Evolutionary conservation across 2,797 vertebrate genomes (phyloP).

Genomic region (Epinephelus awoara): DNA sequence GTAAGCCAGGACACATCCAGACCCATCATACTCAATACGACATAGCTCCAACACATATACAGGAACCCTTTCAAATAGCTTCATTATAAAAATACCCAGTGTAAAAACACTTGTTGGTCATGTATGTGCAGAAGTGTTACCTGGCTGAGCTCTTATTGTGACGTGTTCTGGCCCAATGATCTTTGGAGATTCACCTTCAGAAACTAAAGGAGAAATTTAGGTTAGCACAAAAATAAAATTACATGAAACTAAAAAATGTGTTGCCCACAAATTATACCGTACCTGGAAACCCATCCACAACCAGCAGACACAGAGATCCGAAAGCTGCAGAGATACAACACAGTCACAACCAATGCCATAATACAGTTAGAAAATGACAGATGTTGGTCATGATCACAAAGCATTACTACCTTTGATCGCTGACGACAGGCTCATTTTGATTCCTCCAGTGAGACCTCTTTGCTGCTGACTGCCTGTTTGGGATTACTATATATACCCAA

Average conservation of each 20-base stretch:
- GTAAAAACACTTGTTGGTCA: background rate
- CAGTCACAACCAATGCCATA: background rate
- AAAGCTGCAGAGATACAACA: conserved; percentile 56
- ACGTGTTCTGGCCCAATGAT: conserved; percentile 59
- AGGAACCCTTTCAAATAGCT: background rate
- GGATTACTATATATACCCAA: conserved; percentile 35
- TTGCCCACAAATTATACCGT: conserved; percentile 1
- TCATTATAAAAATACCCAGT: background rate
- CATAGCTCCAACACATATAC: background rate
- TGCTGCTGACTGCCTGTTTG: background rate
- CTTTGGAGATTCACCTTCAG: conserved; percentile 51
- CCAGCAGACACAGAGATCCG: conserved; percentile 56
- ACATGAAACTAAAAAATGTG: background rate
- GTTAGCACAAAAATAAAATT: conserved; percentile 1
- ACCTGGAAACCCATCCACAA: conserved; percentile 72
- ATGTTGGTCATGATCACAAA: background rate
- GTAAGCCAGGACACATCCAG: conserved; percentile 19
- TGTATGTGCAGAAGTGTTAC: conserved; percentile 44
- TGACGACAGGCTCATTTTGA: conserved; percentile 62
- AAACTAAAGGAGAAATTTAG: conserved; percentile 40
- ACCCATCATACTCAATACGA: background rate
- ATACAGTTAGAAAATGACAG: background rate
- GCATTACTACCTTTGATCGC: conserved; percentile 66
- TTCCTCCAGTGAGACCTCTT: conserved; percentile 5
- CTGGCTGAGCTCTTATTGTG: conserved; percentile 38